Base-by-base conservation (phyloP, 2,113 vertebrate species). In the Agapornis roseicollis region DNA sequence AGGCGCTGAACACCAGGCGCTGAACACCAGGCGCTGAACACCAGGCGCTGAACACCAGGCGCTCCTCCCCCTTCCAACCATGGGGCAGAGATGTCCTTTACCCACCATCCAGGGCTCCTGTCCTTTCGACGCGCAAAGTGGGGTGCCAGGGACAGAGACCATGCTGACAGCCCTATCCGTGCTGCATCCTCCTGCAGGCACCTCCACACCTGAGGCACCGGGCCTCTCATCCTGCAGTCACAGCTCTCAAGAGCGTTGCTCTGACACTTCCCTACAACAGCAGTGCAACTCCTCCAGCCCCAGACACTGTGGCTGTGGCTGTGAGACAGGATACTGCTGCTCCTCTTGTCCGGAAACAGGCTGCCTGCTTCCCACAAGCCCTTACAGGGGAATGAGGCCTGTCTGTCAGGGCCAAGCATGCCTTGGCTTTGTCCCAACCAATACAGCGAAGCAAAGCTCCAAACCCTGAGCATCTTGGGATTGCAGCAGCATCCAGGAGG, bases 231-330 rank as follows among this genome's bases (percentile, higher is more conserved):
- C 29, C 35, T 64, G 9, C 49, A 73, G 11, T 17, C 60, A 58
- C 23, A 73, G 53, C 23, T 11, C 37, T 64, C 42, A 17, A 17
- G 18, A 52, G 16, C 4, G 18, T 42, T 72, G 72, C 16, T 35
- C 29, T 31, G 49, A 20, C 14, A 64, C 4, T 31, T 31, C 11
- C 37, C 39, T 28, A 12, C 22, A 74, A 39, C 29, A 58, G 19
- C 19, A 53, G 29, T 19, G 17, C 4, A 9, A 4, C 17, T 56
- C 14, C 9, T 46, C 13, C 52, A 25, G 18, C 24, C 33, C 5
- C 42, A 68, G 42, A 42, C 11, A 23, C 8, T 8, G 1, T 1
- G 2, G 27, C 18, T 19, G 17, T 3, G 15, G 3, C 7, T 47
- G 20, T 41, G 18, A 72, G 41, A 18, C 15, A 81, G 50, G 15